Conservation (phyloP, 2,888 invertebrate species). For the Agrotis segetum region DNA sequence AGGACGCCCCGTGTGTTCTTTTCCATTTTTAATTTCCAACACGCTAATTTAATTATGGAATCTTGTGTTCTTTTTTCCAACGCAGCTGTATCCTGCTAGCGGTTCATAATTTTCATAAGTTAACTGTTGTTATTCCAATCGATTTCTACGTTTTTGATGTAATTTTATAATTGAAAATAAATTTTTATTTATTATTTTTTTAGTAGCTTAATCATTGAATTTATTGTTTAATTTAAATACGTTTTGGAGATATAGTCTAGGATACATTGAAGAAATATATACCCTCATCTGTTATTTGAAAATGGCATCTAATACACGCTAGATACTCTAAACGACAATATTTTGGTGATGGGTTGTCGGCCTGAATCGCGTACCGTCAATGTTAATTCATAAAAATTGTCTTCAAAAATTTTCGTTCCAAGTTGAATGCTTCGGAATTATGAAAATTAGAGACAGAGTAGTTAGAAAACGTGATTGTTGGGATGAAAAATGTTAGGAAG, state of each 20-base stretch:
- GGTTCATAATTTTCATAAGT: constrained; percentile 79
- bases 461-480: too few species aligned
- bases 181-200: constrained; percentile 60
- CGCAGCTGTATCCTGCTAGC: constrained; percentile 86
- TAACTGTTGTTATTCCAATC: constrained; percentile 76
- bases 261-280: too few species aligned
- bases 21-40: constrained; percentile 83
- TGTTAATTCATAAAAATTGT: too few species aligned
- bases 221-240: constrained; percentile 64
- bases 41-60: constrained; percentile 90
- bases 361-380: too few species aligned
- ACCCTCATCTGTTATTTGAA: too few species aligned
- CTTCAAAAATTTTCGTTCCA: too few species aligned
- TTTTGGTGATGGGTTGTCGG: too few species aligned
- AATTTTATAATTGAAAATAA: constrained; percentile 63
- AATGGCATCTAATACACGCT: too few species aligned
- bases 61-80: constrained; percentile 75
- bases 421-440: too few species aligned
- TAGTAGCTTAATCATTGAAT: constrained; percentile 64
- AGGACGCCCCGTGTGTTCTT: constrained; percentile 80
- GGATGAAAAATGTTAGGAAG: too few species aligned
- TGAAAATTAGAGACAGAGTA: too few species aligned
- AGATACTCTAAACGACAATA: too few species aligned
- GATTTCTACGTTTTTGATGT: constrained; percentile 63
- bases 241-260: constrained; percentile 52